These are phyloP conservation scores for Acleris laterana DNA, from an alignment of 2,888 invertebrate species.

Conservation along the genomic window DNA sequence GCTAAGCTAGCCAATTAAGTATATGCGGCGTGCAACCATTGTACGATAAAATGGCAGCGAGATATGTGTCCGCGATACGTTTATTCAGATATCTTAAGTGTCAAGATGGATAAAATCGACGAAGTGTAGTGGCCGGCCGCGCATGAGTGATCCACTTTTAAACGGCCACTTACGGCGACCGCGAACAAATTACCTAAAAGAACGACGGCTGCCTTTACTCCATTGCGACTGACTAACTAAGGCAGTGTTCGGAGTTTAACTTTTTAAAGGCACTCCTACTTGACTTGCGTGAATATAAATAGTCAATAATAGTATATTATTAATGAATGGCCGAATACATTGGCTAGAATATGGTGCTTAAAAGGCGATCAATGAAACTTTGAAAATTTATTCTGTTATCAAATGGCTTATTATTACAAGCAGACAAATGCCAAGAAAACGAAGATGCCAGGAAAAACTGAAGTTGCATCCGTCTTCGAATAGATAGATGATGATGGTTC, in stretches of 20 bases:
- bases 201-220: slow-evolving; percentile 48
- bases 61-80: slow-evolving; percentile 63
- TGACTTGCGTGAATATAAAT: too few species aligned
- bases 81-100: slow-evolving; percentile 73
- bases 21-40: slow-evolving; percentile 55
- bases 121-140: slow-evolving; percentile 53
- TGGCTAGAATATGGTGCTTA: too few species aligned
- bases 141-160: slow-evolving; percentile 71
- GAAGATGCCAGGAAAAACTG: too few species aligned
- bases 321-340: too few species aligned
- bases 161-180: slow-evolving; percentile 67
- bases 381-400: too few species aligned
- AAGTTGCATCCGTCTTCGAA: too few species aligned
- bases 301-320: too few species aligned
- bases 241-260: slow-evolving; percentile 44
- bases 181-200: slow-evolving; percentile 68
- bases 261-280: neutral
- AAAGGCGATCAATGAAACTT: too few species aligned
- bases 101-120: slow-evolving; percentile 72
- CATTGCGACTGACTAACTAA: slow-evolving; percentile 50
- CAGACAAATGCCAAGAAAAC: too few species aligned
- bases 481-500: too few species aligned
- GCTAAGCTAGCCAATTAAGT: slow-evolving; percentile 65
- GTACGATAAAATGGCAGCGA: slow-evolving; percentile 64
- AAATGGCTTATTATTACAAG: too few species aligned